These are phyloP conservation scores for Parascotia fuliginaria DNA, from an alignment of 2,888 invertebrate species.

Conservation along the genomic window DNA sequence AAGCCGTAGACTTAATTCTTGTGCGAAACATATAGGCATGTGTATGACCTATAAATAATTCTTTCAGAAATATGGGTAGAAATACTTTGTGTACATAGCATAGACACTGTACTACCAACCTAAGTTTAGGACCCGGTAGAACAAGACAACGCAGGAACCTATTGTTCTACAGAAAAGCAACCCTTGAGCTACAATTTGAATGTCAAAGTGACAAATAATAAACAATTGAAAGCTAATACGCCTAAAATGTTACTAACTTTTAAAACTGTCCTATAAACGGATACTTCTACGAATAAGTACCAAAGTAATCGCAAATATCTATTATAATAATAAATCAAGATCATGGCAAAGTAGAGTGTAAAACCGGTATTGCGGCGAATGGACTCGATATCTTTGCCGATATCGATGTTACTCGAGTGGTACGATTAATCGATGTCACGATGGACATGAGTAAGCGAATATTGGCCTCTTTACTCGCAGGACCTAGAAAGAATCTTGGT, in stretches of 20 bases:
- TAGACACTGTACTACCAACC: no score
- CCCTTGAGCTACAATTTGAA: not conserved
- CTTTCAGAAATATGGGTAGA: no score
- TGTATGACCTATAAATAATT: no score
- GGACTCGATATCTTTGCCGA: slow-evolving; percentile 33
- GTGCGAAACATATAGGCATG: no score
- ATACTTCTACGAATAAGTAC: slow-evolving; percentile 45
- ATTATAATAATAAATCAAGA: slow-evolving; percentile 57
- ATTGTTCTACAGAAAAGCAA: not conserved
- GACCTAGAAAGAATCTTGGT: slow-evolving; percentile 13
- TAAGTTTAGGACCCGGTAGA: no score
- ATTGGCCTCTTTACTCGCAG: slow-evolving; percentile 12
- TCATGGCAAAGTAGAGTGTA: slow-evolving; percentile 45
- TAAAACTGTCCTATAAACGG: slow-evolving; percentile 25
- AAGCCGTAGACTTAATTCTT: no score
- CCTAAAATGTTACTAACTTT: slow-evolving; percentile 10
- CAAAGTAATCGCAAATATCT: slow-evolving; percentile 44
- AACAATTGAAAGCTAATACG: slow-evolving; percentile 17
- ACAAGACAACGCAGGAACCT: no score
- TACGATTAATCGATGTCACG: slow-evolving; percentile 65
- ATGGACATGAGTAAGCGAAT: slow-evolving; percentile 27
- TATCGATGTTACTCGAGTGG: slow-evolving; percentile 31
- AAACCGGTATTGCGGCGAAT: slow-evolving; percentile 39
- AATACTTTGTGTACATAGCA: no score
- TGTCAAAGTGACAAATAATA: slow-evolving; percentile 27